Evolutionary conservation across 2,113 vertebrate genomes (phyloP), one percentile per base, ranked within the genome.

Genomic region (Psephotus haematonotus): DNA sequence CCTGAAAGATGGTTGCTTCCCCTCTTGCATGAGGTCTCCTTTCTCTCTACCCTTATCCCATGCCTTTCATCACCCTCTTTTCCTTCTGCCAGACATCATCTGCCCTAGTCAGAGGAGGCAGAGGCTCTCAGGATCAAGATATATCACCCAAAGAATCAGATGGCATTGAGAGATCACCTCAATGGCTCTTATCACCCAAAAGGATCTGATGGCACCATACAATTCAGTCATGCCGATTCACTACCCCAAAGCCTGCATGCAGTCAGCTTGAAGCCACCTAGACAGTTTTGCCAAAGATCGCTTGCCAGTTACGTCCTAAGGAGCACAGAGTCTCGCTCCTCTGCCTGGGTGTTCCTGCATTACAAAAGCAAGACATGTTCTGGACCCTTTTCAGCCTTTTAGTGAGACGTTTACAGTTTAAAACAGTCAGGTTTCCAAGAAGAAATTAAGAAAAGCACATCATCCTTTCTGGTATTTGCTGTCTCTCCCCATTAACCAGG

Each of bases 401-500:
- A 35, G 79, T 68, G 27, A 92, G 50, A 94, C 33, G 31, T 68
- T 90, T 57, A 69, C 44, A 64, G 28, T 41, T 95, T 82, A 67
- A 86, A 87, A 24, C 37, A 90, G 39, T 39, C 76, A 83, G 53
- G 37, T 84, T 92, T 93, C 77, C 77, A 92, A 82, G 44, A 8
- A 6, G 25, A 65, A 93, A 89, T 88, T 79, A 89, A 72, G 72
- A 86, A 95, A 86, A 86, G 39, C 65, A 75, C 82, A 92, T 76
- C 35, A 92, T 86, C 72, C 71, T 94, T 94, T 52, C 82, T 92
- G 39, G 72, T 94, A 82, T 92, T 86, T 94, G 86, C 69, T 82
- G 92, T 86, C 90, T 95, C 83, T 93, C 65, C 52, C 82, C 88
- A 94, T 89, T 96, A 96, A 86, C 72, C 83, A 88, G 91, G 83